Percentiles rank a stretch among this genome's conserved stretches.
These are phyloP conservation scores for Forbesichthys papilliferus DNA, from an alignment of 2,113 vertebrate genomes.

Conservation along the genomic window DNA sequence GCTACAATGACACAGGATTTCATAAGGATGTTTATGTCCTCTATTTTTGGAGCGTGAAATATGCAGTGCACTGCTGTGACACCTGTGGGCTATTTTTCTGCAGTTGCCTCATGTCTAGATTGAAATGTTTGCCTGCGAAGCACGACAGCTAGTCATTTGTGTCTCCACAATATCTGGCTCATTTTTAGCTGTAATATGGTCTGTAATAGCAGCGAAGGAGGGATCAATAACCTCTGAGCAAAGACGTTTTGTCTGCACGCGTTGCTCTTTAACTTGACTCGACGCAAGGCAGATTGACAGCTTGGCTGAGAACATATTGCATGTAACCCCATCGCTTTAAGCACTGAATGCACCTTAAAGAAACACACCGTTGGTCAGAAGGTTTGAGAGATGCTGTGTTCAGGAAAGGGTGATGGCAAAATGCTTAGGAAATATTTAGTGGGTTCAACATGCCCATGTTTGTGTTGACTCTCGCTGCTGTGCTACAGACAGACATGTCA, in stretches of 20 bases:
- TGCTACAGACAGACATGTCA: no score
- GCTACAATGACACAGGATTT: neutral
- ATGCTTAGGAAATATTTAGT: neutral
- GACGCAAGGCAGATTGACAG: conserved; percentile 12
- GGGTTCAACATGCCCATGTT: no score
- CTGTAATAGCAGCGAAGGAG: neutral
- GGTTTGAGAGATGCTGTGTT: neutral
- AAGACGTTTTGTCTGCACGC: neutral
- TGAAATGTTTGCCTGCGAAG: conserved; percentile 26
- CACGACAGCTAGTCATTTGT: conserved; percentile 4
- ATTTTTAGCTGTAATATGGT: conserved; percentile 10
- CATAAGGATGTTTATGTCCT: neutral
- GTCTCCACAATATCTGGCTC: conserved; percentile 9
- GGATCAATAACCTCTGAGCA: conserved; percentile 24
- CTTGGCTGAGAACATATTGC: conserved; percentile 16
- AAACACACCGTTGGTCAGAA: neutral
- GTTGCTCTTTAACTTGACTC: conserved; percentile 11
- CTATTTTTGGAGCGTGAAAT: conserved; percentile 11
- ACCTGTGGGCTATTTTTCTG: conserved; percentile 15
- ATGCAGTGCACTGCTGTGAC: conserved; percentile 18
- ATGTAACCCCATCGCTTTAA: conserved; percentile 11
- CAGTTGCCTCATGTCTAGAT: conserved; percentile 37
- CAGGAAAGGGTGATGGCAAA: neutral
- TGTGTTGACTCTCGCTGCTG: no score
- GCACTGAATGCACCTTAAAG: neutral